Evolutionary conservation across 2,113 vertebrate genomes (phyloP).

Genomic region (Corythornis madagascariensis): DNA sequence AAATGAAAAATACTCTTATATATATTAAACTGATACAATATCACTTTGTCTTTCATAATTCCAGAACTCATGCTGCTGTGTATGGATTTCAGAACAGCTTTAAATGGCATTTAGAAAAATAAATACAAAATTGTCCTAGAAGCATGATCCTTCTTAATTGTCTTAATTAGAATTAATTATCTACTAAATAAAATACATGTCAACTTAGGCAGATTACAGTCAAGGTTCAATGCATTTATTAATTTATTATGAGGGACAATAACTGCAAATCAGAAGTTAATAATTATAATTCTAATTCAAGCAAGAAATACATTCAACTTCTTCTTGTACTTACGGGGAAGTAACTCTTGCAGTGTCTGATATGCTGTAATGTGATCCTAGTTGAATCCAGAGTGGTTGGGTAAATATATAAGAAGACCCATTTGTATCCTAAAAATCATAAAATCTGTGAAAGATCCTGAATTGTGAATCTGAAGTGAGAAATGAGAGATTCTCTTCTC

Average conservation of each 20-base stretch:
- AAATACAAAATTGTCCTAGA: neutral
- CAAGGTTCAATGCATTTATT: neutral
- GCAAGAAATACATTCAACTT: neutral
- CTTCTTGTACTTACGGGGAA: neutral
- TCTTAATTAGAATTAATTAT: constrained; percentile 4
- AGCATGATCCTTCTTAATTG: neutral
- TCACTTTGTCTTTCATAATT: neutral
- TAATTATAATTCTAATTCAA: neutral
- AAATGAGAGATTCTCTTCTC: neutral
- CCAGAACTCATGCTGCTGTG: neutral
- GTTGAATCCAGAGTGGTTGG: accelerated
- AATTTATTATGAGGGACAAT: neutral
- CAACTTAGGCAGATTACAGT: neutral
- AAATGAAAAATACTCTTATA: neutral
- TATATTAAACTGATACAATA: neutral
- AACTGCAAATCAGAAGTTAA: neutral
- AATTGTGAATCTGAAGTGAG: neutral
- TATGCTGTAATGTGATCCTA: neutral
- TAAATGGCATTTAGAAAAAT: neutral
- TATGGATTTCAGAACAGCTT: neutral
- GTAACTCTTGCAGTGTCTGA: neutral
- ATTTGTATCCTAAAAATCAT: neutral
- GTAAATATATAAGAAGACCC: neutral
- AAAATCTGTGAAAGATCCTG: neutral
- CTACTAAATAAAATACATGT: neutral